These are phyloP conservation scores for Nautilus pompilius DNA, from an alignment of 1,140 invertebrate species.

Conservation along the genomic window DNA sequence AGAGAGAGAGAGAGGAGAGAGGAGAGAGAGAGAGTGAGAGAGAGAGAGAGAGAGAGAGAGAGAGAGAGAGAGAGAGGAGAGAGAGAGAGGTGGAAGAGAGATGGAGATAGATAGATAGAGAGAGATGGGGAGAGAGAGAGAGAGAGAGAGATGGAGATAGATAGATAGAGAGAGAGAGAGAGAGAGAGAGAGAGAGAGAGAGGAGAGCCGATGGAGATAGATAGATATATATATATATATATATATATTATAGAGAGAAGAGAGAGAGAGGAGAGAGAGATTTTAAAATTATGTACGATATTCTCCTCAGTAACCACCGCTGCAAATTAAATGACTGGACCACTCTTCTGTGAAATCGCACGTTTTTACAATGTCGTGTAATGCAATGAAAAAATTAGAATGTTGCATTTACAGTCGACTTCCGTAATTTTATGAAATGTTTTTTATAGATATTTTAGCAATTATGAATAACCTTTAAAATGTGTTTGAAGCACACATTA, in stretches of 20 bases:
- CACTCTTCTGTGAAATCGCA: no score
- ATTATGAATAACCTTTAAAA: no score
- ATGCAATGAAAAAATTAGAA: no score
- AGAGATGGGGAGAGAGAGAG: neutral
- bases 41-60: neutral
- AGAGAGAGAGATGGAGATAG: neutral
- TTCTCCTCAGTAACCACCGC: no score
- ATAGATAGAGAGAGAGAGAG: neutral
- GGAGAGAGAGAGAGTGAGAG: neutral
- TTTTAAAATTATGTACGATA: no score
- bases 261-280: conserved; percentile 9
- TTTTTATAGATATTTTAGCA: no score
- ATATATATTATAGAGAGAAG: neutral
- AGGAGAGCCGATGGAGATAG: neutral
- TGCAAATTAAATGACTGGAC: no score
- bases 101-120: neutral
- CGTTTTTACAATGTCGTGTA: no score
- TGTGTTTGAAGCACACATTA: no score
- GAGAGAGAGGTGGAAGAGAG: neutral
- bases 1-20: neutral
- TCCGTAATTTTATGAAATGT: no score
- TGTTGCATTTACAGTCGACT: no score
- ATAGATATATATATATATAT: neutral
- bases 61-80: conserved; percentile 2
- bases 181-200: neutral